phyloP scores from a whole-genome alignment of 2,888 invertebrate species.

The Iselma pallidipennis region DNA sequence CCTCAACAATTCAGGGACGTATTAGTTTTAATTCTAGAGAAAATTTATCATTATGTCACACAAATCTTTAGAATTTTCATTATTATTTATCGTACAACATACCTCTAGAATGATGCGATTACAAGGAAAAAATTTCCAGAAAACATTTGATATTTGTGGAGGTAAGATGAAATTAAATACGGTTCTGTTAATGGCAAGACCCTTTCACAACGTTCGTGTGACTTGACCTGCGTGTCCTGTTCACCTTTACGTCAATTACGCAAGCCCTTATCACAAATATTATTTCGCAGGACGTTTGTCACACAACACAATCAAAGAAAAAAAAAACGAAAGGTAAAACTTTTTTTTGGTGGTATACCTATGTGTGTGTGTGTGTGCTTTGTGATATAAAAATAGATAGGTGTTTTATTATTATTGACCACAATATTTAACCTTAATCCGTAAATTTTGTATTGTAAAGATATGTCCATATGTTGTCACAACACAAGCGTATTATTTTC shows the following conservation, averaged over 20 bases:
- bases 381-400: slow-evolving; percentile 1
- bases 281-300: slow-evolving; percentile 22
- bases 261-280: slow-evolving; percentile 23
- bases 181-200: not conserved
- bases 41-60: not conserved
- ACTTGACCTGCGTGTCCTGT: slow-evolving; percentile 22
- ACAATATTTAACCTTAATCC: not conserved
- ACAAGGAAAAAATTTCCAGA: not conserved
- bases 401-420: not conserved
- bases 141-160: not conserved
- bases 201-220: not conserved
- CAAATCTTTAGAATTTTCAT: not conserved
- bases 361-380: not conserved
- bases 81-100: not conserved
- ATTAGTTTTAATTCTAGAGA: not conserved
- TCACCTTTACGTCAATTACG: slow-evolving; percentile 23
- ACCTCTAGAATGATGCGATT: no score
- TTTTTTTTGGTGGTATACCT: no score
- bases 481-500: slow-evolving; percentile 1
- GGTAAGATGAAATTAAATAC: not conserved
- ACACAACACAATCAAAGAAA: not conserved
- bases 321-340: no score
- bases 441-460: slow-evolving; percentile 5
- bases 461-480: slow-evolving; percentile 10
- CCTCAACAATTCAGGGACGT: slow-evolving; percentile 6